Base-by-base conservation (phyloP, 1,140 invertebrate species). In the Papilio xuthus region DNA sequence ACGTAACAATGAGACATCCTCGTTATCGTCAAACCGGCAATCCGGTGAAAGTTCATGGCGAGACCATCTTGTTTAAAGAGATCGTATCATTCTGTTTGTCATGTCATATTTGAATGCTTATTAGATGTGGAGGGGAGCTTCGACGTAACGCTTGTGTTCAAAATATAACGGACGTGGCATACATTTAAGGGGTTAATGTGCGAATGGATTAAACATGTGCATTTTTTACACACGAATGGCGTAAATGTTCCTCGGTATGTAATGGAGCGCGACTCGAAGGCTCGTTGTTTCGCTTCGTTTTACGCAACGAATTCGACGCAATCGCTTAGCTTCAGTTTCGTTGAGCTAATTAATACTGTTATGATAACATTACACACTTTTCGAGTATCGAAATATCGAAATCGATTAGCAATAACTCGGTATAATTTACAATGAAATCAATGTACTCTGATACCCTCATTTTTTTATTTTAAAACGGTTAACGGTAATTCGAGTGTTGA, bases 251-350 rank as follows among this genome's bases (percentile, higher is more conserved):
- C 79, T 79, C 79, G 75, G 82, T 69, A 80, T 86, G 84, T 90
- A 92, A 91, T 90, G 86, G 89, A 89, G 87, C 88, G 87, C 82
- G 89, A 90, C 75, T 83, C 79, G 67, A 80, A 82, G 85, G 86
- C 87, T 85, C 84, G 88, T 89, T 91, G 71, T 85, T 87, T 89
- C 84, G 84, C 85, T 78, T 84, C 76, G 81, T 83, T 89, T 88
- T 90, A 89, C 89, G 88, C 88, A 92, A 92, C 83, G 78, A 72
- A 80, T 78, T 79, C 84, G 82, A 86, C 85, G 89, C 88, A 90
- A 90, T 88, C 84, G 84, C 83, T 85, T 88, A 84, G 85, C 84
- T 83, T 88, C 87, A 83, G 89, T 90, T 89, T 86, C 88, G 83
- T 82, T 79, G 81, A 80, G 81, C 81, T 89, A 80, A 88, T 90